Base-by-base conservation (phyloP, 1,140 invertebrate species). In the Hylaeus anthracinus region DNA sequence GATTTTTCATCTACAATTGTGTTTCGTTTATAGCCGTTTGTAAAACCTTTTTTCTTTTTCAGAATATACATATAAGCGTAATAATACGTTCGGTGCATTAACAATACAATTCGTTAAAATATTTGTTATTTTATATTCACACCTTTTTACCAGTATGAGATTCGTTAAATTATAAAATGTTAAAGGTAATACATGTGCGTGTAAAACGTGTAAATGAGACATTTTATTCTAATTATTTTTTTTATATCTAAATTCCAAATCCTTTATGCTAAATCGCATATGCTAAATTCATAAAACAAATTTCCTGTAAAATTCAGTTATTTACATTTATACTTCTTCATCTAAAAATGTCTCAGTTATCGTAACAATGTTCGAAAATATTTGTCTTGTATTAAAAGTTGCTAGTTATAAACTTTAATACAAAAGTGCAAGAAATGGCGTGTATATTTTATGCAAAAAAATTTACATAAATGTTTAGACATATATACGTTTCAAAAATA, bases 1-100 rank as follows among this genome's bases (percentile, higher is more conserved):
- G 70, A 63, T 53, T 84, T 26, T 61, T 60, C 64, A 73, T 63
- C 64, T 77, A 60, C 9, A 45, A 69, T 72, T 51, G 48, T n/a
- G 43, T 48, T 79, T 82, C 4, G 26, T 74, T 63, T 48, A 43
- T 77, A 81, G 3, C 69, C 60, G 56, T 69, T 79, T 6, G 26
- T 69, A 74, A 78, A 84, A 61, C 58, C 26, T 26, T 79, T 51
- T 61, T 26, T 10, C 12, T 63, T 37, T 55, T 4, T n/a, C 14
- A 80, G n/a, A 64, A 37, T 71, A 26, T 41, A 37, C 65, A 26
- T 41, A 43, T 51, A 65, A 39, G 43, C 43, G 37, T 71, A 48
- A 41, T 71, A 12, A 67, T 53, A 43, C 61, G 0, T 71, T 72
- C 15, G 12, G 37, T 77, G 3, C 43, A 65, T 77, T 61, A 41